Evolutionary conservation across 2,888 invertebrate genomes (phyloP), one percentile per base, ranked within the genome.

Genomic region (Hypsopygia costalis): DNA sequence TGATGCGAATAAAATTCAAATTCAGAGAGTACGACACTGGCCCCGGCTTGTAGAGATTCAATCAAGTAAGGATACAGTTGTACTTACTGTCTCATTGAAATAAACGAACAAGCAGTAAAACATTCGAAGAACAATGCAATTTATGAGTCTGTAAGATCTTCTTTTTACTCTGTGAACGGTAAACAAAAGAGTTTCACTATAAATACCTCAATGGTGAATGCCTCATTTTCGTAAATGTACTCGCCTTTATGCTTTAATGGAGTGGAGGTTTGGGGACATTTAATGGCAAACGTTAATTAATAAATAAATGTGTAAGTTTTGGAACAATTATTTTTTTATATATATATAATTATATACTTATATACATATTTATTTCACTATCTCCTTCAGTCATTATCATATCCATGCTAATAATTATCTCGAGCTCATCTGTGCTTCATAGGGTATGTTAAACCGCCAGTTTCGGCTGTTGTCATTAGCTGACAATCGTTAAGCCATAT

Each of bases 1-100:
- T 35, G 39, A 40, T 30, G 12, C 11, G 61, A 73, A 80, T 78
- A 80, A 77, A 77, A 81, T 79, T 81, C 74, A 75, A 81, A 79
- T 81, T 71, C 52, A 58, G 50, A 46, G 62, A 62, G 58, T 59
- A 58, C 61, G 56, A 51, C 58, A 55, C 48, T 58, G 57, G 56
- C 61, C 16, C 63, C 49, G 47, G 61, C 61, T 65, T 71, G 66
- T 63, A 67, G 67, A 68, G 68, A 78, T 80, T 76, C 76, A 79
- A 81, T 81, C 81, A 79, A 74, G 68, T 64, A 62, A 61, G 73
- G 73, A 75, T 76, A 69, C 67, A 50, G 62, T 63, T 60, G 66
- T 68, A 66, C 56, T 69, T 63, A 64, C 64, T 66, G 70, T 64
- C 68, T 77, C 69, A 70, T 78, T 76, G 71, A 68, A 71, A 73